phyloP scores from a whole-genome alignment of 2,797 vertebrate genomes.

The Chaetophractus vellerosus region DNA sequence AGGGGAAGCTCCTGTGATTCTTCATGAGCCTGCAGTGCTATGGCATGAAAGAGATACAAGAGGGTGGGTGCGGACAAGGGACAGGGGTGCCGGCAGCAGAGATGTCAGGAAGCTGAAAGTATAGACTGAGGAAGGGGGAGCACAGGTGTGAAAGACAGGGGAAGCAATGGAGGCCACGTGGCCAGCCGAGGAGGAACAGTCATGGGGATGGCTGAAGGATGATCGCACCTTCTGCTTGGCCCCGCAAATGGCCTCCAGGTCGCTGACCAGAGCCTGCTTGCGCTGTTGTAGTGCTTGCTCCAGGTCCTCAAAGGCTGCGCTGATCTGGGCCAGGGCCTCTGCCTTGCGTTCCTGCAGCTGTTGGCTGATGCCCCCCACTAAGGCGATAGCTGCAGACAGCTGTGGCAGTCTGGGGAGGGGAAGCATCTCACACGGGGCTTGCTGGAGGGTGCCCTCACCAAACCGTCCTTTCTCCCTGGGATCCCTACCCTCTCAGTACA shows the following conservation, averaged over 20 bases:
- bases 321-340: slow-evolving; percentile 94
- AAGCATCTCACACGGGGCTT: background rate
- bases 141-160: background rate
- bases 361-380: slow-evolving; percentile 95
- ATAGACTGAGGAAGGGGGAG: background rate
- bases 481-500: background rate
- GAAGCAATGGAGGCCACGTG: background rate
- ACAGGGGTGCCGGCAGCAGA: background rate
- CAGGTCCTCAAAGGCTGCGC: slow-evolving; percentile 95
- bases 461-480: background rate
- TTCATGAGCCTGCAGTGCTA: background rate
- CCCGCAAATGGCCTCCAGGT: slow-evolving; percentile 95
- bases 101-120: background rate
- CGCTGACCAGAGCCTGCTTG: slow-evolving; percentile 93
- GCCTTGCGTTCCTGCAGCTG: slow-evolving; percentile 95
- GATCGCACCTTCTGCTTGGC: slow-evolving; percentile 95
- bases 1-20: background rate
- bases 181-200: background rate
- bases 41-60: background rate
- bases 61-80: background rate
- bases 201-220: background rate
- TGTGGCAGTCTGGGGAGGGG: slow-evolving; percentile 93
- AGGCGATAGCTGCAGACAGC: slow-evolving; percentile 94
- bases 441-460: background rate
- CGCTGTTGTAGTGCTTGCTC: slow-evolving; percentile 94